A percentile compares a stretch with the other conserved stretches of the same genome.
Evolutionary conservation across 2,888 invertebrate genomes (phyloP).

Genomic region (Polia nebulosa): DNA sequence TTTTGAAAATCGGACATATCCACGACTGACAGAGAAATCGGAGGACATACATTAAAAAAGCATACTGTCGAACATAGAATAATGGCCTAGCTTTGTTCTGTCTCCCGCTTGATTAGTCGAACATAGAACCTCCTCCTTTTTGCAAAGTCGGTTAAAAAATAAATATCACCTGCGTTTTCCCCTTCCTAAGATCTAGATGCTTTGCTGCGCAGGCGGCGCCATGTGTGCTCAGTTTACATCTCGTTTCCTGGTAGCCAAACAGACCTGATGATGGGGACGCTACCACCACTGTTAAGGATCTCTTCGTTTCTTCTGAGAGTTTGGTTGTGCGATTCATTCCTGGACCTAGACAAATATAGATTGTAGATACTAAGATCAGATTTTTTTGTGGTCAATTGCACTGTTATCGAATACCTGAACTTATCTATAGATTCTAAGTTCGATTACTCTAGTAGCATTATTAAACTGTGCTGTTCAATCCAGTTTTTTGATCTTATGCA

Average conservation of each 20-base stretch:
- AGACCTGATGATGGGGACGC: conserved; percentile 70
- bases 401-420: background rate
- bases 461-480: background rate
- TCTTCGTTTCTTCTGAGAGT: conserved; percentile 78
- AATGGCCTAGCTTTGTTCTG: too few species aligned
- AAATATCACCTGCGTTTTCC: conserved; percentile 77
- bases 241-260: conserved; percentile 72
- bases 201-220: conserved; percentile 80
- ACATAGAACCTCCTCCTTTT: too few species aligned
- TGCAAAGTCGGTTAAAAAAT: too few species aligned
- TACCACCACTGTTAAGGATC: conserved; percentile 75
- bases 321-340: conserved; percentile 83
- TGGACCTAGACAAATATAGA: conserved; percentile 74
- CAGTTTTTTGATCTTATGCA: background rate
- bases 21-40: too few species aligned
- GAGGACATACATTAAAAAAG: too few species aligned
- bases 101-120: too few species aligned
- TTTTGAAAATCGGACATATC: too few species aligned
- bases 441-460: background rate
- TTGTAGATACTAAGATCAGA: background rate
- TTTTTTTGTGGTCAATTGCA: background rate
- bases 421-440: background rate
- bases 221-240: conserved; percentile 72
- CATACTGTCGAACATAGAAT: too few species aligned
- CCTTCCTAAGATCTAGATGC: conserved; percentile 75